Conservation (phyloP, 2,888 invertebrate genomes). For the Dolomedes plantarius region DNA sequence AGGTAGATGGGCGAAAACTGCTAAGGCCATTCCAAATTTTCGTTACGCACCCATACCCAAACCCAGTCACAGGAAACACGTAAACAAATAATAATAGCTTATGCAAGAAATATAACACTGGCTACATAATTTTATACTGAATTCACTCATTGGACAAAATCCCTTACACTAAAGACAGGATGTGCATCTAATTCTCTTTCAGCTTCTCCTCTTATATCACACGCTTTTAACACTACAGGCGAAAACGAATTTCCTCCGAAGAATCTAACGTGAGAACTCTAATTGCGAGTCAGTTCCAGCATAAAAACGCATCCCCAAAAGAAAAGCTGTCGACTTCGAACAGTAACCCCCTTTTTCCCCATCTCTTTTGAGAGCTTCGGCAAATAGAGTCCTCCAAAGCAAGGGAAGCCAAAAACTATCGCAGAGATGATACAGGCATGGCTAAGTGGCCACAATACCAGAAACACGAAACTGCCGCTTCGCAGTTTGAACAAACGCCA, state of each 20-base stretch:
- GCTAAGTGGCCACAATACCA: constrained; percentile 66
- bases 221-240: no score
- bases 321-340: background rate
- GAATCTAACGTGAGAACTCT: constrained; percentile 40
- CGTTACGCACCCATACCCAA: no score
- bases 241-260: constrained; percentile 15
- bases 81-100: no score
- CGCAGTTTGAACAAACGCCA: constrained; percentile 53
- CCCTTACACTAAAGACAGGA: no score
- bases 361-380: background rate
- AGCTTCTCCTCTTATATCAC: no score
- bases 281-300: background rate
- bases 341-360: background rate
- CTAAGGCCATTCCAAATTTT: no score
- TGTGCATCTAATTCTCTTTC: no score
- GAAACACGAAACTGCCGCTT: constrained; percentile 43
- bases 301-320: constrained; percentile 7
- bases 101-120: no score
- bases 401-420: constrained; percentile 25
- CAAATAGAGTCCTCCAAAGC: background rate
- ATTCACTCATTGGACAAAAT: no score
- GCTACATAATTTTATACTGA: no score
- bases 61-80: no score
- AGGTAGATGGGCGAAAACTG: no score
- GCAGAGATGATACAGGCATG: constrained; percentile 40